Evolutionary conservation across 2,888 invertebrate species (phyloP), one percentile per base, ranked within the genome.

Genomic region (Sinohyriopsis cumingii): DNA sequence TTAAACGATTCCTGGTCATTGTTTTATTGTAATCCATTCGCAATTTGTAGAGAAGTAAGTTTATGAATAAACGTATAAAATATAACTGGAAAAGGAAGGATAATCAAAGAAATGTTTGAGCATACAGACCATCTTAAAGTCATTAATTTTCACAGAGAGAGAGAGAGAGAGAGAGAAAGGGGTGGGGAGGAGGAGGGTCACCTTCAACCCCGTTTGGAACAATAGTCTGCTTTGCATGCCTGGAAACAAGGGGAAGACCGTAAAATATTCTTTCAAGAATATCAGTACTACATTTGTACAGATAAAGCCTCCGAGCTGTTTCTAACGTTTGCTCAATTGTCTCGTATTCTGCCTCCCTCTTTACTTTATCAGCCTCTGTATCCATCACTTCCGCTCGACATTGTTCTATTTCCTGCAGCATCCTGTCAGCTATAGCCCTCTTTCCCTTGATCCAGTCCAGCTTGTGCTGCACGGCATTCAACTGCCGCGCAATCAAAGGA

Each of bases 251-350:
- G 0, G 86, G 86, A 60, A 86, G 79, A 62, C 81, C 80, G 76
- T 87, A 83, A 74, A 82, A 87, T 9, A 87, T 84, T 73, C 85
- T 86, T 65, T 83, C 82, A 22, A 86, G 81, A 7, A 82, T 79
- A 62, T 87, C 87, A 24, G 80, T 84, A 66, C 84, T 84, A 2
- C 78, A 84, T 71, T 88, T 88, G 66, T 79, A 84, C 33, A 84
- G 72, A 57, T 80, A 69, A 20, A 88, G 79, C 61, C 80, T 63
- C 55, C 82, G 70, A 5, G 87, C 85, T 28, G 84, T 59, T 67
- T 84, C 84, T 28, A 84, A 71, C 4, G 81, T 79, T 45, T 73
- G 75, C 57, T 82, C 80, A 15, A 85, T 71, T 5, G 77, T 77
- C 59, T 72, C 72, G 55, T 76, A 80, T 67, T 85, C 84, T 63